phyloP scores from a whole-genome alignment of 2,113 vertebrate species.

The Solea senegalensis region DNA sequence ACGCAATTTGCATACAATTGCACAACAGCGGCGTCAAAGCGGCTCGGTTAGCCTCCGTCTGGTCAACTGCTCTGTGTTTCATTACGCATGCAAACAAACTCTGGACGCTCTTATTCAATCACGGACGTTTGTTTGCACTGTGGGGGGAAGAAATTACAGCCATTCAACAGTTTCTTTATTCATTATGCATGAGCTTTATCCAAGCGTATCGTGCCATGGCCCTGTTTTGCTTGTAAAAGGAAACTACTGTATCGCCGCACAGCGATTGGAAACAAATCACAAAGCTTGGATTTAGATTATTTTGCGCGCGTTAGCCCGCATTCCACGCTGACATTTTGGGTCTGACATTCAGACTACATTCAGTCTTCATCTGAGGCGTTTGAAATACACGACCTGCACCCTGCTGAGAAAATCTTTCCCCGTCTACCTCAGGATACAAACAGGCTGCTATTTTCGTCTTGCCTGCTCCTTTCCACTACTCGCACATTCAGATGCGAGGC shows the following conservation, averaged over 20 bases:
- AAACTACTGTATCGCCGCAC: slow-evolving; percentile 1
- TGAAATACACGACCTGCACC: slow-evolving; percentile 40
- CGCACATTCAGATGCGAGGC: slow-evolving; percentile 54
- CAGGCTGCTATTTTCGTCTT: neutral
- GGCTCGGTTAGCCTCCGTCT: slow-evolving; percentile 47
- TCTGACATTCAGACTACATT: slow-evolving; percentile 52
- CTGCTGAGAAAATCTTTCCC: slow-evolving; percentile 53
- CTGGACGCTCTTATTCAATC: slow-evolving; percentile 56
- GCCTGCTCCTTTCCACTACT: neutral
- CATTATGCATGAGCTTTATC: slow-evolving; percentile 36
- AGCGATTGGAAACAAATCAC: slow-evolving; percentile 32
- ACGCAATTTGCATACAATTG: slow-evolving; percentile 72
- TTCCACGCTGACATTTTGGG: slow-evolving; percentile 54
- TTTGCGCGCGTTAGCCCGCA: slow-evolving; percentile 1
- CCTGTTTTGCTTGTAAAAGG: slow-evolving; percentile 22
- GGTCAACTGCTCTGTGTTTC: slow-evolving; percentile 43
- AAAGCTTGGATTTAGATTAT: slow-evolving; percentile 37
- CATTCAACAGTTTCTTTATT: slow-evolving; percentile 51
- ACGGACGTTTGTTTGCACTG: slow-evolving; percentile 45
- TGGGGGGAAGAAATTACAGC: slow-evolving; percentile 17
- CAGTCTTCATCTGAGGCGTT: slow-evolving; percentile 45
- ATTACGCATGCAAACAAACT: slow-evolving; percentile 63
- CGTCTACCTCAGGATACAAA: slow-evolving; percentile 11
- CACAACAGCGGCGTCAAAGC: slow-evolving; percentile 42
- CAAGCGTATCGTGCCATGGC: neutral